These are phyloP conservation scores for Cordilura impudica DNA, from an alignment of 2,888 invertebrate species.

Conservation along the genomic window DNA sequence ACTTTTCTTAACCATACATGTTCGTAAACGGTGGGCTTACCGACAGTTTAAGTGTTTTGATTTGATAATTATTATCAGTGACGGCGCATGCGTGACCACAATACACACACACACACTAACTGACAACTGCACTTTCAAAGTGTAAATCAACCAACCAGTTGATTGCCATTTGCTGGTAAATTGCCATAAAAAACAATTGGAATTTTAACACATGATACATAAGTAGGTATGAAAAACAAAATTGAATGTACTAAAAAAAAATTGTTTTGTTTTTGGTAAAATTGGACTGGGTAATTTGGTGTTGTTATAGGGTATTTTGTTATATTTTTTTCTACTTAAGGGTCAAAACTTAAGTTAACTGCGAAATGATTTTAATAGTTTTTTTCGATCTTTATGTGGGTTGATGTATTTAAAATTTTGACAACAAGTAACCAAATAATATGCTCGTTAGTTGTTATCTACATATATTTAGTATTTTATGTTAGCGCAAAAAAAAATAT, in stretches of 20 bases:
- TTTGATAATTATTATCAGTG: constrained; percentile 76
- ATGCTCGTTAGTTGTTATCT: too few species aligned
- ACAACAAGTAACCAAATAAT: too few species aligned
- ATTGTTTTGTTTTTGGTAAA: neutral
- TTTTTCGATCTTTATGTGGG: too few species aligned
- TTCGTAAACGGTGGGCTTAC: constrained; percentile 69
- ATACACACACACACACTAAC: neutral
- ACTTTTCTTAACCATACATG: constrained; percentile 43
- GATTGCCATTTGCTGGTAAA: neutral
- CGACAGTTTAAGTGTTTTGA: constrained; percentile 75
- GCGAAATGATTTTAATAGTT: constrained; percentile 50
- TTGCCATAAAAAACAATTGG: constrained; percentile 32
- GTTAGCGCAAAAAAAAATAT: too few species aligned
- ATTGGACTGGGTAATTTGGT: constrained; percentile 67
- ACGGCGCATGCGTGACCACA: constrained; percentile 72
- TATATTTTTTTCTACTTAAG: constrained; percentile 6
- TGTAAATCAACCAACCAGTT: neutral
- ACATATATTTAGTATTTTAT: too few species aligned
- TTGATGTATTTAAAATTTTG: too few species aligned
- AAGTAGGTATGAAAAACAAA: constrained; percentile 33
- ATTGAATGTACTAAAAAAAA: neutral
- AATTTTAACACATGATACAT: constrained; percentile 49
- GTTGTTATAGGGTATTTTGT: constrained; percentile 57
- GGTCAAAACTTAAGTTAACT: neutral
- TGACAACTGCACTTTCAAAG: neutral